Percentiles rank a stretch among this genome's conserved stretches.
Conservation (phyloP, 2,888 invertebrate genomes). For the Choreutis nemorana region DNA sequence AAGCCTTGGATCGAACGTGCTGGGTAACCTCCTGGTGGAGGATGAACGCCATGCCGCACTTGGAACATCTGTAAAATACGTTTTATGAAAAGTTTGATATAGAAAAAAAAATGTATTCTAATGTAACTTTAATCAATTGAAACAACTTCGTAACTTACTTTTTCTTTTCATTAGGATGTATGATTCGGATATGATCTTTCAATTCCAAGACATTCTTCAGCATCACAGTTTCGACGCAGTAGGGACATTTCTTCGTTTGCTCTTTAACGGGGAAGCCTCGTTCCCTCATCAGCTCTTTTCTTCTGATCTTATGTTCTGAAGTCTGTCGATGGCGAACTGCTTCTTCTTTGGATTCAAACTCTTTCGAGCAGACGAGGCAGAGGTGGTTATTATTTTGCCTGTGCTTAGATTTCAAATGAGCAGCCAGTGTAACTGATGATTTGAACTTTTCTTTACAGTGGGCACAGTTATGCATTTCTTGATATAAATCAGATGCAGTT, state of each 20-base stretch:
- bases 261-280: slow-evolving; percentile 39
- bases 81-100: background rate
- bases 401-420: slow-evolving; percentile 71
- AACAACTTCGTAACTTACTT: slow-evolving; percentile 55
- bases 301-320: slow-evolving; percentile 69
- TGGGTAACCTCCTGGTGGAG: slow-evolving; percentile 78
- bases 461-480: slow-evolving; percentile 69
- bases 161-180: slow-evolving; percentile 70
- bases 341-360: slow-evolving; percentile 67
- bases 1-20: slow-evolving; percentile 72
- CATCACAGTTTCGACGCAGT: slow-evolving; percentile 57
- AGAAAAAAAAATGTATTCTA: background rate
- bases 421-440: slow-evolving; percentile 71
- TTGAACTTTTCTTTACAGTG: slow-evolving; percentile 68
- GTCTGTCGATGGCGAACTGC: slow-evolving; percentile 74
- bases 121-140: too few species aligned
- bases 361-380: slow-evolving; percentile 73
- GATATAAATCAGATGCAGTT: slow-evolving; percentile 71
- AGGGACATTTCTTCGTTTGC: slow-evolving; percentile 64
- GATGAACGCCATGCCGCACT: slow-evolving; percentile 74
- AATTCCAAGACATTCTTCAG: slow-evolving; percentile 63
- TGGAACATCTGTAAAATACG: slow-evolving; percentile 67
- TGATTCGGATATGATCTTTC: slow-evolving; percentile 67
- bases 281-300: slow-evolving; percentile 43
- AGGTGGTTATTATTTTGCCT: slow-evolving; percentile 67